Conservation (phyloP, 2,113 vertebrate genomes). For the Eonycteris spelaea region DNA sequence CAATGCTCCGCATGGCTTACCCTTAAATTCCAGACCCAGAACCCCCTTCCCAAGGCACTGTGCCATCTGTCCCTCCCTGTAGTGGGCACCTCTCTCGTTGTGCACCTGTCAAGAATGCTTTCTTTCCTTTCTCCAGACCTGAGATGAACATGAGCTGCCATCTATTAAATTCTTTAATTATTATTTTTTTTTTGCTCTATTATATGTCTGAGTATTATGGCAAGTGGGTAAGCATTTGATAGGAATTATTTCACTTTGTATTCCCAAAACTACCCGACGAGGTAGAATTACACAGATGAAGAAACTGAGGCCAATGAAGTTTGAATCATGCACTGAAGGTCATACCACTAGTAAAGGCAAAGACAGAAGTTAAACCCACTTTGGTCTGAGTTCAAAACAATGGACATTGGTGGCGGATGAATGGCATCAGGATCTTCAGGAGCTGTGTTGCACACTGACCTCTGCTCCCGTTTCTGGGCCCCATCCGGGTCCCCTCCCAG, state of each 20-base stretch:
- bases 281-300: not conserved
- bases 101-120: no score
- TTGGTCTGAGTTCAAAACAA: not conserved
- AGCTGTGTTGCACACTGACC: not conserved
- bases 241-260: not conserved
- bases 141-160: not conserved
- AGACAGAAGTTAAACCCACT: not conserved
- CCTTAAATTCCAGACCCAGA: not conserved
- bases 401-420: fast-evolving
- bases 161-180: not conserved
- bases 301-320: not conserved
- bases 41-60: not conserved
- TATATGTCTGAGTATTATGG: not conserved
- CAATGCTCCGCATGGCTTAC: not conserved
- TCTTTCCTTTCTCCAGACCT: not conserved
- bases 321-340: not conserved
- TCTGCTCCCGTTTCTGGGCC: not conserved
- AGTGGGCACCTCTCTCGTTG: fast-evolving
- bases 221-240: not conserved
- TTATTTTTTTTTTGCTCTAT: not conserved
- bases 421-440: not conserved
- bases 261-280: not conserved
- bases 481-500: fast-evolving
- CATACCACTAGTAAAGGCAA: not conserved
- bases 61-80: no score